phyloP scores from a whole-genome alignment of 2,888 invertebrate genomes.

The Lepetodrilus schrolli region DNA sequence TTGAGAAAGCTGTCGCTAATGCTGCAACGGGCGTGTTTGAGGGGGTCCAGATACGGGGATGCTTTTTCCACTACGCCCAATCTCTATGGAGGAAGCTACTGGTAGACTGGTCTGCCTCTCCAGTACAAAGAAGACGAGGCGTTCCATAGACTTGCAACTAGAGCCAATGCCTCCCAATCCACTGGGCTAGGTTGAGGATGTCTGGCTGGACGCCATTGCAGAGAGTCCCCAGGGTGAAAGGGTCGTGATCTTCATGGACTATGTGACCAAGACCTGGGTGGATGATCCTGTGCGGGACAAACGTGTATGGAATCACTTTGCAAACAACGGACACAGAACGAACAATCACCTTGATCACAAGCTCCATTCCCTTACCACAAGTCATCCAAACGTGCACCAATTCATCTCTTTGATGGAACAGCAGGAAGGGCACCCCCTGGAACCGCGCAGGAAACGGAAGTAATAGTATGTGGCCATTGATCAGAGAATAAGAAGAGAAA shows the following conservation, averaged over 20 bases:
- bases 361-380: too few relatives aligned
- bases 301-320: background rate
- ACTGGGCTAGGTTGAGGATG: background rate
- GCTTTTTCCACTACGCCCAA: background rate
- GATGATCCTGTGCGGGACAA: background rate
- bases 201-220: background rate
- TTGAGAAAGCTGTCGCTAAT: background rate
- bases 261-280: too few relatives aligned
- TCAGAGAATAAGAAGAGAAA: too few relatives aligned
- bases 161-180: background rate
- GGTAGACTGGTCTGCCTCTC: background rate
- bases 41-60: background rate
- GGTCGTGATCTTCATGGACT: background rate
- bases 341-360: background rate
- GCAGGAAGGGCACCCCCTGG: too few relatives aligned
- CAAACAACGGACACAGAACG: background rate
- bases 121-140: background rate
- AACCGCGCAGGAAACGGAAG: too few relatives aligned
- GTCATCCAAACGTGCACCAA: too few relatives aligned
- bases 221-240: background rate
- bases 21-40: background rate
- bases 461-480: too few relatives aligned
- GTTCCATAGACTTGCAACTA: background rate
- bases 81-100: background rate
- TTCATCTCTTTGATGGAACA: too few relatives aligned